Base-by-base conservation (phyloP, 1,140 invertebrate genomes). In the Drosophila asahinai region DNA sequence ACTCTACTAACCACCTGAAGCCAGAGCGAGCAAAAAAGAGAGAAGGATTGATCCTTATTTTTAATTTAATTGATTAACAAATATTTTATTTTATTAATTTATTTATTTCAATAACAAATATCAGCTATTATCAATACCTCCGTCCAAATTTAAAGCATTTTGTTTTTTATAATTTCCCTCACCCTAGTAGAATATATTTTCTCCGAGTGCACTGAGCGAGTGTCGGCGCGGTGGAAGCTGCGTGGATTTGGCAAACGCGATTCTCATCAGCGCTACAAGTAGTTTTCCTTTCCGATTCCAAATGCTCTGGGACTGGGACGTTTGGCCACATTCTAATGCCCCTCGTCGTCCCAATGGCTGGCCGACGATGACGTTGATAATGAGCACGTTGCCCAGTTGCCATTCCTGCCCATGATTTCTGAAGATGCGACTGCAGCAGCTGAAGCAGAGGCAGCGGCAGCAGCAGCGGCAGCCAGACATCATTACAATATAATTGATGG, bases 401-500 rank as follows among this genome's bases (percentile, higher is more conserved):
- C 55, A 52, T 63, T 59, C 63, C 60, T 58, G 71, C 80, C 47
- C 73, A 90, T 79, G 86, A 86, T 89, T 86, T 86, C 72, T 67
- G 67, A 82, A 90, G 86, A 89, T 90, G 83, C 77, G 63, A 64
- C 77, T 75, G 68, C 80, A 54, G 71, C 71, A 52, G 61, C 67
- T 52, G 51, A 51, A 51, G 77, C 19, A 19, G 19, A 73, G 38
- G 33, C 59, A 19, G 19, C 77, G 38, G 33, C 59, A 63, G 55
- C 12, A 58, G 58, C 59, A 30, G 27, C 27, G 38, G 55, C 73
- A 73, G 71, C 81, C 86, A 86, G 84, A 90, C 86, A 90, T 90
- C 86, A 86, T 90, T 90, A 91, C 86, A 90, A 91, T 90, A 90
- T 90, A 90, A 90, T 90, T 90, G 86, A 90, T 90, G 86, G 86